phyloP scores from a whole-genome alignment of 2,113 vertebrate species.

The Grammomys dolichurus region DNA sequence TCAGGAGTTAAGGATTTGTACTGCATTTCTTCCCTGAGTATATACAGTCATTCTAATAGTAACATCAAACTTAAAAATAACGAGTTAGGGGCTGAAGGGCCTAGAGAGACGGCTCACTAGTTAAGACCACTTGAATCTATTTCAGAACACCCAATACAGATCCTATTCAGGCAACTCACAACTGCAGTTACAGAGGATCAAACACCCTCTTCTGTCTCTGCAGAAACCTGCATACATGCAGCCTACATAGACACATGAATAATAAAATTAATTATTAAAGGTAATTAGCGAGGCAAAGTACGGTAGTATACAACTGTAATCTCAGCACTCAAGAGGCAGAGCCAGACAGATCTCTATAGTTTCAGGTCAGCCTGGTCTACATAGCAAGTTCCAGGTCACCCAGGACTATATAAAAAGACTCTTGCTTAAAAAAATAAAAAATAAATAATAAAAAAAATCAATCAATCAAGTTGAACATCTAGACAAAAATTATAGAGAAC shows the following conservation, averaged over 20 bases:
- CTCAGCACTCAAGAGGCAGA: not conserved
- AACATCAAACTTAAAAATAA: constrained; percentile 31
- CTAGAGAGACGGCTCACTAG: not conserved
- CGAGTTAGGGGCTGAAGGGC: not conserved
- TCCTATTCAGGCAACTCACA: not conserved
- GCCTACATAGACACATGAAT: no score
- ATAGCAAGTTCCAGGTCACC: not conserved
- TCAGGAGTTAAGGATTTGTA: not conserved
- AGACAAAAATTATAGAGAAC: constrained; percentile 20
- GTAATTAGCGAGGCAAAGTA: not conserved
- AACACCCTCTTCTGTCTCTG: not conserved
- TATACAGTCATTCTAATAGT: not conserved
- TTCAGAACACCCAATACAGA: not conserved
- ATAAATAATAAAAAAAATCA: not conserved
- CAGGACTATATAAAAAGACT: no score
- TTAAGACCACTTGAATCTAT: not conserved
- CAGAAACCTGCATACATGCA: not conserved
- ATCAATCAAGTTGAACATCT: not conserved
- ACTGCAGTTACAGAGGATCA: not conserved
- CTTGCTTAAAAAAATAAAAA: not conserved
- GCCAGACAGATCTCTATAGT: not conserved
- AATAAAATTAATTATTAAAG: not conserved
- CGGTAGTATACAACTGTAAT: not conserved
- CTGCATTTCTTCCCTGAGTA: not conserved
- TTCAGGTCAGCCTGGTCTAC: not conserved